Conservation (phyloP, 2,888 invertebrate genomes). For the Sepioteuthis lessoniana region DNA sequence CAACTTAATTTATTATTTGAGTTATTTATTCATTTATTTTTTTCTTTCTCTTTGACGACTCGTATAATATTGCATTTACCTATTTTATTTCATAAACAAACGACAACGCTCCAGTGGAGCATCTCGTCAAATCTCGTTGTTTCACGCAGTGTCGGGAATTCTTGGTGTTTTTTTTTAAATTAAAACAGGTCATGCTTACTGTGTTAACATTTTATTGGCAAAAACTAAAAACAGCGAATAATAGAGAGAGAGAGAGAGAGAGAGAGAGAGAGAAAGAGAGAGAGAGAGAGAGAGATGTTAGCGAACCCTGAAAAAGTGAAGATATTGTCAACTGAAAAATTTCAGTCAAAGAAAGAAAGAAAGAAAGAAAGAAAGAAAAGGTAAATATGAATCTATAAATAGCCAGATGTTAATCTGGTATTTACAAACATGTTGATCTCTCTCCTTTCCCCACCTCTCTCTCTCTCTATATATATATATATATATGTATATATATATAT, state of each 20-base stretch:
- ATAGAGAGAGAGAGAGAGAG: no score
- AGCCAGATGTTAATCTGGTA: no score
- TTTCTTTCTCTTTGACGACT: conserved; percentile 17
- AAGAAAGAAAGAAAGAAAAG: no score
- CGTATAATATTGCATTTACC: not conserved
- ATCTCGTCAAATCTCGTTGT: conserved; percentile 8
- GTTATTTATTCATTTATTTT: not conserved
- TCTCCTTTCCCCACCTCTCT: no score
- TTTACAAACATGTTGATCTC: no score
- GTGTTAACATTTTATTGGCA: not conserved
- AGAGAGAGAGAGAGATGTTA: no score
- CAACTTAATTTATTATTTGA: not conserved
- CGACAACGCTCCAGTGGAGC: not conserved
- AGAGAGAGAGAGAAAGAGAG: no score
- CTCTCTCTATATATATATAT: not conserved
- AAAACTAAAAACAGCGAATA: not conserved
- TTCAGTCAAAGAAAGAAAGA: no score
- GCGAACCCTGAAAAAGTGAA: not conserved
- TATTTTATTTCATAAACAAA: not conserved
- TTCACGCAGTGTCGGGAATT: not conserved
- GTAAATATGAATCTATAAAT: no score
- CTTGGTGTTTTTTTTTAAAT: not conserved
- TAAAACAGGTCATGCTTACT: not conserved
- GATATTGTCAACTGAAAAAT: no score
- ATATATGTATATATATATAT: not conserved